A percentile compares a stretch with the other conserved stretches of the same genome.
These are phyloP conservation scores for Ophiothrix spiculata DNA, from an alignment of 35 echinoderm and acorn worm species.

Conservation along the genomic window DNA sequence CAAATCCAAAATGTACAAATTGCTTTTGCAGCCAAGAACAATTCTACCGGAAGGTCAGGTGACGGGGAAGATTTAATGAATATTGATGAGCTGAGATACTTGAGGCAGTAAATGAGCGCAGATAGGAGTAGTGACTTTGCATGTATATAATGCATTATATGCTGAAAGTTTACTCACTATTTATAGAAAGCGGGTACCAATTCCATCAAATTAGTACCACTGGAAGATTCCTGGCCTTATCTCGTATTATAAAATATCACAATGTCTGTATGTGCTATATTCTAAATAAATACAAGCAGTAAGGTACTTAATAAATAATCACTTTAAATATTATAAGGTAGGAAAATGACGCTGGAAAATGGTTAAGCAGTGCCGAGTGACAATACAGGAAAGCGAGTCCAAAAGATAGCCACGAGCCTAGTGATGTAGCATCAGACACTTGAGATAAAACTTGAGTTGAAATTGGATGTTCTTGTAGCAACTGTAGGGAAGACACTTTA, in stretches of 20 bases:
- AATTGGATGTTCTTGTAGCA: slow-evolving; percentile 12
- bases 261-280: too few relatives aligned
- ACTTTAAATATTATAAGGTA: too few relatives aligned
- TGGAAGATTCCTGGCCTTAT: too few relatives aligned
- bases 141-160: too few relatives aligned
- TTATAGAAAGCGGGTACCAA: too few relatives aligned
- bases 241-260: too few relatives aligned
- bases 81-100: slow-evolving; percentile 1
- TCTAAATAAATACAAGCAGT: too few relatives aligned
- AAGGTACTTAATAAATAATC: too few relatives aligned
- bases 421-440: background rate
- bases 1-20: slow-evolving; percentile 12
- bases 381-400: slow-evolving; percentile 7
- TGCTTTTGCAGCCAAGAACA: slow-evolving; percentile 10
- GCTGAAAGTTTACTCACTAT: too few relatives aligned
- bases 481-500: background rate
- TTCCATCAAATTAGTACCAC: too few relatives aligned
- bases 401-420: background rate
- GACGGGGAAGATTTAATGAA: slow-evolving; percentile 1
- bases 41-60: slow-evolving; percentile 10
- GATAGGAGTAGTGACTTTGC: background rate
- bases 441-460: background rate
- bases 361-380: background rate
- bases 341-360: too few relatives aligned
- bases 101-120: background rate